Evolutionary conservation across 1,140 invertebrate genomes (phyloP).

Genomic region (Lepidostoma basale): DNA sequence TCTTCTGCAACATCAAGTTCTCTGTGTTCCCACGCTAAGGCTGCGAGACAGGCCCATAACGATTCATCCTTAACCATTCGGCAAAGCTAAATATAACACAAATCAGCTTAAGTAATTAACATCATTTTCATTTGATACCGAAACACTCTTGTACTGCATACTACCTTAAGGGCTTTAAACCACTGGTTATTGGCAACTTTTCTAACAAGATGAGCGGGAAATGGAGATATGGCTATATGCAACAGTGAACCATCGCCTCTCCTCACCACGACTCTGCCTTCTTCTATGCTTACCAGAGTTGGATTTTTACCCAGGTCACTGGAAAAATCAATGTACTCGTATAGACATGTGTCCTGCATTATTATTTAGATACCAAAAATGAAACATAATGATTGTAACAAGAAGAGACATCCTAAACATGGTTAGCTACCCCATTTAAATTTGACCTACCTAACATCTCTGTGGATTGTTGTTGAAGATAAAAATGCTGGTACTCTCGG

Average conservation of each 20-base stretch:
- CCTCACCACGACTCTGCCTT: slow-evolving; percentile 71
- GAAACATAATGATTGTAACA: not conserved
- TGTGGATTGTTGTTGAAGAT: slow-evolving; percentile 54
- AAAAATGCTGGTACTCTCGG: slow-evolving; percentile 53
- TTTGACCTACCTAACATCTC: slow-evolving; percentile 52
- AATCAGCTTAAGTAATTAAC: too few species aligned
- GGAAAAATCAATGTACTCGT: slow-evolving; percentile 17
- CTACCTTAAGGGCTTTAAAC: slow-evolving; percentile 58
- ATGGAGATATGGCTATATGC: slow-evolving; percentile 62
- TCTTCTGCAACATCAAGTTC: slow-evolving; percentile 84
- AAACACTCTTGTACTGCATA: too few species aligned
- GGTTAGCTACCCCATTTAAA: not conserved
- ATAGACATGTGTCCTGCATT: not conserved
- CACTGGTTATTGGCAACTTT: slow-evolving; percentile 64
- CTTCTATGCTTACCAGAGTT: slow-evolving; percentile 76
- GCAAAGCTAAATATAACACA: slow-evolving; percentile 50
- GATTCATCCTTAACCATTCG: slow-evolving; percentile 72
- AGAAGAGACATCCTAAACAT: not conserved
- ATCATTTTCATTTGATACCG: too few species aligned
- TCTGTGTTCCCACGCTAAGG: slow-evolving; percentile 77
- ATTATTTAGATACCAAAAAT: not conserved
- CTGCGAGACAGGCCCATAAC: slow-evolving; percentile 90
- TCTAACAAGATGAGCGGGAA: slow-evolving; percentile 60
- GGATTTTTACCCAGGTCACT: slow-evolving; percentile 78
- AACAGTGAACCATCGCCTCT: slow-evolving; percentile 63